These are phyloP conservation scores for Hyla sarda DNA, from an alignment of 2,113 vertebrate species.

Conservation along the genomic window DNA sequence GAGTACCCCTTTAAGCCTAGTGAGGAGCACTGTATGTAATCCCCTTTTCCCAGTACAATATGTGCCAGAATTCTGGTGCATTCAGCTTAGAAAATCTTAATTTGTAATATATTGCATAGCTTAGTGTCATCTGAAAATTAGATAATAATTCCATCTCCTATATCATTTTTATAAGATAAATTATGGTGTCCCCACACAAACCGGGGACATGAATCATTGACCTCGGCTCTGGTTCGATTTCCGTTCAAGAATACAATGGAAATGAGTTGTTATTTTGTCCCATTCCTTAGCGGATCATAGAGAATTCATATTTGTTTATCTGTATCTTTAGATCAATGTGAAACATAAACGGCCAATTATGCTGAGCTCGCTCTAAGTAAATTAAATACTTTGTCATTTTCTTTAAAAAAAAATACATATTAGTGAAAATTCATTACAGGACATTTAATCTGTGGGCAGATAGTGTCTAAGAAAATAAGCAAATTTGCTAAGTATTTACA, in stretches of 20 bases:
- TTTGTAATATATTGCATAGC: too few relatives aligned
- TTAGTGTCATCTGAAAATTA: too few relatives aligned
- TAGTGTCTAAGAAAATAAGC: background rate
- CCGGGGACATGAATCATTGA: too few relatives aligned
- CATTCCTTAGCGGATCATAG: background rate
- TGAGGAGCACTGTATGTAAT: background rate
- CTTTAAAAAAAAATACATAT: background rate
- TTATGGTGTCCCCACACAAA: too few relatives aligned
- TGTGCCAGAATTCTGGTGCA: too few relatives aligned
- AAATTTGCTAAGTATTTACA: background rate
- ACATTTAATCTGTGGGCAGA: background rate
- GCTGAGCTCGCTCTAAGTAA: background rate
- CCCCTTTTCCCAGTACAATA: too few relatives aligned
- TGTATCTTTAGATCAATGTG: background rate
- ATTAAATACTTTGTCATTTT: slow-evolving; percentile 5
- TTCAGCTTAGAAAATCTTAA: too few relatives aligned
- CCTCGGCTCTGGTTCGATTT: background rate
- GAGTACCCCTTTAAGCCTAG: too few relatives aligned
- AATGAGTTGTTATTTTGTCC: background rate
- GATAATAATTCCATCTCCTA: too few relatives aligned
- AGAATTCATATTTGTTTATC: background rate
- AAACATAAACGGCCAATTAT: slow-evolving; percentile 2
- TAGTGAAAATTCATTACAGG: slow-evolving; percentile 30
- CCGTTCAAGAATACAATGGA: background rate
- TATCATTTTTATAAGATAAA: too few relatives aligned